Conservation (phyloP, 92 coral and sea anemone species). For the Paramuricea clavata region DNA sequence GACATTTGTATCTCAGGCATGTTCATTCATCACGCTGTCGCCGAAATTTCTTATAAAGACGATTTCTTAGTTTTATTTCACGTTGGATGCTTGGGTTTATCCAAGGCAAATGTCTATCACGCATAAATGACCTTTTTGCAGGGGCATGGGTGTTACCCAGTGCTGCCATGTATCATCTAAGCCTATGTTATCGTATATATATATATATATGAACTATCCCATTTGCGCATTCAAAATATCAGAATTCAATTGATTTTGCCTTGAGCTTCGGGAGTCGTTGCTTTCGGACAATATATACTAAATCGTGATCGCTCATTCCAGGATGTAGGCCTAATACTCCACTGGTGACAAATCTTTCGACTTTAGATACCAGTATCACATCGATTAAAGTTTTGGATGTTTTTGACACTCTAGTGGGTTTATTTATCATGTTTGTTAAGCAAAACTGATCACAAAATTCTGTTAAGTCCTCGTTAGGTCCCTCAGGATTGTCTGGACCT, state of each 20-base stretch:
- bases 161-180: constrained; percentile 29
- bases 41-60: constrained; percentile 33
- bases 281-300: constrained; percentile 43
- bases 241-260: constrained; percentile 38
- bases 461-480: constrained; percentile 69
- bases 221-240: constrained; percentile 41
- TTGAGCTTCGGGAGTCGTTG: constrained; percentile 29
- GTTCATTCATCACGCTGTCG: background rate
- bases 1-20: no score
- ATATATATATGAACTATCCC: constrained; percentile 33
- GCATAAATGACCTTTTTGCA: constrained; percentile 27
- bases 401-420: constrained; percentile 60
- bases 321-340: constrained; percentile 43
- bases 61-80: constrained; percentile 44
- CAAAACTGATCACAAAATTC: constrained; percentile 73
- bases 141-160: constrained; percentile 40
- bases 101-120: constrained; percentile 46
- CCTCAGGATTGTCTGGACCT: constrained; percentile 59
- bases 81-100: constrained; percentile 46
- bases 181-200: constrained; percentile 43
- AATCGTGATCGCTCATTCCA: constrained; percentile 48
- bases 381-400: constrained; percentile 42
- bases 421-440: constrained; percentile 67
- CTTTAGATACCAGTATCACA: constrained; percentile 47
- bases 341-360: constrained; percentile 37